Evolutionary conservation across 2,888 invertebrate genomes (phyloP), one percentile per base, ranked within the genome.

Genomic region (Noctua comes): DNA sequence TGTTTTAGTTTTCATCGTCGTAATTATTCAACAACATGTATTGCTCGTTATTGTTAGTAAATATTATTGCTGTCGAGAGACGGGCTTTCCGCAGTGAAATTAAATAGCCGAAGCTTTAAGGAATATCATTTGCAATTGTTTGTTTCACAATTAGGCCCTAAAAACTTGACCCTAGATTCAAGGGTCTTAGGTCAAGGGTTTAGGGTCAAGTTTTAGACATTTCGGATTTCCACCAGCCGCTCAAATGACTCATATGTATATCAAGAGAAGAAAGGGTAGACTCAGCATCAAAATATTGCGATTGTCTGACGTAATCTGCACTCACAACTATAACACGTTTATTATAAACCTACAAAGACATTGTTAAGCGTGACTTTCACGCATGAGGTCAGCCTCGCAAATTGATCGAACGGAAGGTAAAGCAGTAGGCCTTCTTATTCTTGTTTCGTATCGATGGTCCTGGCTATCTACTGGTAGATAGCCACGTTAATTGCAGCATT

Each of bases 11-110:
- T 54, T 48, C 3, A 62, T 59, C 31, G n/a, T 21, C 48, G 2
- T 18, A 66, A 66, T 73, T n/a, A 43, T 59, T 73, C 11, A 80
- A 31, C 21, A 46, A 40, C 21, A 73, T 46, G 7, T 65, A 46
- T 24, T 36, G 21, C 65, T 27, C 21, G 11, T 24, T 59, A 21
- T 3, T n/a, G n/a, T n/a, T n/a, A n/a, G 2, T 66, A 5, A 40
- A 57, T 40, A 21, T 71, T 13, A 40, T 59, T 68, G 36, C 0
- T 48, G 21, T 43, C 11, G 31, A 51, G 18, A 51, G 11, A 18
- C 13, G 36, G 31, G 27, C 54, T 48, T 48, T 40, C 13, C 16
- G 18, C 31, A 31, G 40, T 62, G 5, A 16, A 79, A 43, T 8
- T 2, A 48, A 73, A 48, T 27, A 40, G 59, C 27, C 36, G 59